Evolutionary conservation across 2,113 vertebrate genomes (phyloP).

Genomic region (Turdus rufiventris): DNA sequence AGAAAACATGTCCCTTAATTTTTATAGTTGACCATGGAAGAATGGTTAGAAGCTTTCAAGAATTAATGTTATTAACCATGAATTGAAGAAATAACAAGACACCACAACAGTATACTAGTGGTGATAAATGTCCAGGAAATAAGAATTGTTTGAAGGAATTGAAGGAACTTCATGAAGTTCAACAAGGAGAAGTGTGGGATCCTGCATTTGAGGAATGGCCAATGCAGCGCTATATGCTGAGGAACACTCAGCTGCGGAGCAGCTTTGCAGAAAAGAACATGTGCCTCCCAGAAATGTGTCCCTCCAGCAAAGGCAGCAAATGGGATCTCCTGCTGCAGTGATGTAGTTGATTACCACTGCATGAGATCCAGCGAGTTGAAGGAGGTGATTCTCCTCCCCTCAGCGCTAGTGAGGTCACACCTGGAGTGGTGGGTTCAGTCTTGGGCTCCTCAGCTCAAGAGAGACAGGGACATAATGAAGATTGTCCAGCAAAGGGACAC

Average conservation of each 20-base stretch:
- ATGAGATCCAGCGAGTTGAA: background rate
- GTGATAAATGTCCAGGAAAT: background rate
- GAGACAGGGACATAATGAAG: background rate
- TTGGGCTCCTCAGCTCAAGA: background rate
- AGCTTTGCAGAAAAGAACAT: background rate
- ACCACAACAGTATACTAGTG: background rate
- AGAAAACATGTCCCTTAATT: background rate
- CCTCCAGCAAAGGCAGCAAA: background rate
- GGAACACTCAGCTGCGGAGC: background rate
- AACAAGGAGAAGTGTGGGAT: background rate
- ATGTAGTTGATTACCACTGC: background rate
- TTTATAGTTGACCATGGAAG: background rate
- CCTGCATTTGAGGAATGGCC: background rate
- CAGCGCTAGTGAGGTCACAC: background rate
- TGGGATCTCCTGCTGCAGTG: background rate
- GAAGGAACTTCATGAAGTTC: background rate
- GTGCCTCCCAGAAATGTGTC: fast-evolving
- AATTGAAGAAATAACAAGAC: background rate
- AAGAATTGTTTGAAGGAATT: background rate
- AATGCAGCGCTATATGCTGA: fast-evolving
- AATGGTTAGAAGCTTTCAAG: background rate
- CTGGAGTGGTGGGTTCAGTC: background rate
- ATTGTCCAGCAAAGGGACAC: background rate
- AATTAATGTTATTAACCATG: background rate
- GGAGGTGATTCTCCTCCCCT: background rate